phyloP scores from a whole-genome alignment of 2,888 invertebrate species.

The Apotomis capreana region DNA sequence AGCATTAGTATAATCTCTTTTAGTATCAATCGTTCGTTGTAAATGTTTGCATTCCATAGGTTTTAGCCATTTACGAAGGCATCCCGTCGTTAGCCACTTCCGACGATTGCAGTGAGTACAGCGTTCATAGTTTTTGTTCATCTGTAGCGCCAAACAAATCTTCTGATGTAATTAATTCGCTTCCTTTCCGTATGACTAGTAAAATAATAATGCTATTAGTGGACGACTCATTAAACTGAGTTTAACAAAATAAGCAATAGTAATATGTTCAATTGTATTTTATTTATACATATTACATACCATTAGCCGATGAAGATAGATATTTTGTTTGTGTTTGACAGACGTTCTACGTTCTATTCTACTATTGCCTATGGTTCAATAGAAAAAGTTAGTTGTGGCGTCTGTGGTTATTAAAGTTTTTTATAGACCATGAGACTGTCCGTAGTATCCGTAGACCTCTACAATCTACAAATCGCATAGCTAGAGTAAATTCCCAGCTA shows the following conservation, averaged over 20 bases:
- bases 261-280: constrained; percentile 1
- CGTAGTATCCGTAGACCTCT: too few relatives aligned
- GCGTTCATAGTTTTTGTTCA: constrained; percentile 80
- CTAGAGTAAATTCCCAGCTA: too few relatives aligned
- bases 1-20: constrained; percentile 71
- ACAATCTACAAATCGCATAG: too few relatives aligned
- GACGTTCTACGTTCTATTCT: background rate
- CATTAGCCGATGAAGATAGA: constrained; percentile 6
- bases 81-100: constrained; percentile 77
- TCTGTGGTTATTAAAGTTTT: background rate
- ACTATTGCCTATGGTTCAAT: background rate
- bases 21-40: constrained; percentile 74
- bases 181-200: background rate
- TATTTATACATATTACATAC: constrained; percentile 16
- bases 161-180: background rate
- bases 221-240: background rate
- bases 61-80: constrained; percentile 79
- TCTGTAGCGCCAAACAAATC: constrained; percentile 46
- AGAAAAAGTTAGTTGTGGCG: background rate
- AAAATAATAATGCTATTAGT: background rate
- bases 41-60: constrained; percentile 81
- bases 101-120: constrained; percentile 77
- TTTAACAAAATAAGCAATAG: background rate
- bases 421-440: background rate
- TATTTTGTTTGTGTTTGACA: constrained; percentile 1